Percentiles rank a stretch among this genome's conserved stretches.
Conservation (phyloP, 2,797 vertebrate species). For the Etheostoma nigrum region DNA sequence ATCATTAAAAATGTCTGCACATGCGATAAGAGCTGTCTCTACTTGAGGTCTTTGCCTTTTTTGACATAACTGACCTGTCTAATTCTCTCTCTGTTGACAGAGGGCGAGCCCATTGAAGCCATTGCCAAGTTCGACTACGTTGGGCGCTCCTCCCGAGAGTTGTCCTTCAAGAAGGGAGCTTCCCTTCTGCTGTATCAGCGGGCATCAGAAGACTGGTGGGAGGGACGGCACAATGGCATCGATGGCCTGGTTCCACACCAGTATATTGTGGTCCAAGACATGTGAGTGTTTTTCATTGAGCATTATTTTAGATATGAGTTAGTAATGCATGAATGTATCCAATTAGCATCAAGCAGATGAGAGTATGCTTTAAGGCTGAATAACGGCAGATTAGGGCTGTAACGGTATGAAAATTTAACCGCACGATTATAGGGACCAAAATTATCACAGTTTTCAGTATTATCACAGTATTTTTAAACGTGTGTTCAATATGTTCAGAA, state of each 20-base stretch:
- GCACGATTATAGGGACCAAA: no score
- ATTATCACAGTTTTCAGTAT: no score
- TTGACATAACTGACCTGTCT: conserved; percentile 53
- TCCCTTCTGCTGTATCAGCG: conserved; percentile 97
- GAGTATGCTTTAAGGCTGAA: no score
- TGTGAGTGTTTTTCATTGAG: conserved; percentile 87
- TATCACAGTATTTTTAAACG: no score
- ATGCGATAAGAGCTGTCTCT: not conserved
- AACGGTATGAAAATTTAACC: no score
- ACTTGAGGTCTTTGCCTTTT: conserved; percentile 16
- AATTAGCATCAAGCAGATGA: no score
- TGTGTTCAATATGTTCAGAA: no score
- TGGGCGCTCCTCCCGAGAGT: conserved; percentile 94
- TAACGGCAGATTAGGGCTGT: no score
- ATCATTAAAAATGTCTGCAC: conserved; percentile 16
- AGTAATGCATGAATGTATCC: not conserved
- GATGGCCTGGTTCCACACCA: conserved; percentile 98
- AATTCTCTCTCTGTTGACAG: conserved; percentile 78
- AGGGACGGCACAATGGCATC: conserved; percentile 97
- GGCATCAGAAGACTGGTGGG: conserved; percentile 99
- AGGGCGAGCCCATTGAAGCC: conserved; percentile 98
- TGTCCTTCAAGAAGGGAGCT: conserved; percentile 99
- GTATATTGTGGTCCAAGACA: conserved; percentile 98
- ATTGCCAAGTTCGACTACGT: conserved; percentile 98
- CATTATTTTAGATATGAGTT: not conserved